Percentiles rank a stretch among this genome's conserved stretches.
These are phyloP conservation scores for Cnemophilus loriae DNA, from an alignment of 2,113 vertebrate genomes.

Conservation along the genomic window DNA sequence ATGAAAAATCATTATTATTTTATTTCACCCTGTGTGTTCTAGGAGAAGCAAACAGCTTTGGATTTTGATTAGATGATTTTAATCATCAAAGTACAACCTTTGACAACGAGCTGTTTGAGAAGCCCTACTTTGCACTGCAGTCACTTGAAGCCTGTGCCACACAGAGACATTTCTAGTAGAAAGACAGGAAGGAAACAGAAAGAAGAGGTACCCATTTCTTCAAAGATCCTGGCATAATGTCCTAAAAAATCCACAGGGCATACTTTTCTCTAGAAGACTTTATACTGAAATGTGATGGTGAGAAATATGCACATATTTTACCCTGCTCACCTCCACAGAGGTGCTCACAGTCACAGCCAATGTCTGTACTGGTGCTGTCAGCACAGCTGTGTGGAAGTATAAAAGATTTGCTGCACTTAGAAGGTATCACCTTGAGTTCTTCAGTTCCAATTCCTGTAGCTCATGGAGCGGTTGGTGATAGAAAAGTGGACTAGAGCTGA, in stretches of 20 bases:
- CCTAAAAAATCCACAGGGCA: neutral
- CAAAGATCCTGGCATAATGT: slow-evolving; percentile 35
- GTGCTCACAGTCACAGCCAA: neutral
- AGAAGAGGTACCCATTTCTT: slow-evolving; percentile 16
- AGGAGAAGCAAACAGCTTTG: slow-evolving; percentile 49
- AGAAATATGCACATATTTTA: neutral
- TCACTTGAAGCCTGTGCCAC: slow-evolving; percentile 5
- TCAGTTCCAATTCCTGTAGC: neutral
- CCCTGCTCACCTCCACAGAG: neutral
- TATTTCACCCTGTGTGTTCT: neutral
- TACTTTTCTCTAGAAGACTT: neutral
- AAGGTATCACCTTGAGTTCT: neutral
- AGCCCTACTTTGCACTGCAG: slow-evolving; percentile 27
- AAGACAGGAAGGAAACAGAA: slow-evolving; percentile 37
- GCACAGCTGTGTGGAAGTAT: neutral
- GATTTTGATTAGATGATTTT: slow-evolving; percentile 44
- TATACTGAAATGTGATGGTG: neutral
- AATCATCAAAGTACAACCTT: slow-evolving; percentile 51
- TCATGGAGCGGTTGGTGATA: neutral
- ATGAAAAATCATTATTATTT: neutral
- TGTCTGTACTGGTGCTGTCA: neutral
- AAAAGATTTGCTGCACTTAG: neutral
- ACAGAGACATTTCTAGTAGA: neutral
- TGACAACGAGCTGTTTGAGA: slow-evolving; percentile 39
- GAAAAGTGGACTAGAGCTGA: neutral